Evolutionary conservation across 1,140 invertebrate species (phyloP).

Genomic region (Mercenaria mercenaria): DNA sequence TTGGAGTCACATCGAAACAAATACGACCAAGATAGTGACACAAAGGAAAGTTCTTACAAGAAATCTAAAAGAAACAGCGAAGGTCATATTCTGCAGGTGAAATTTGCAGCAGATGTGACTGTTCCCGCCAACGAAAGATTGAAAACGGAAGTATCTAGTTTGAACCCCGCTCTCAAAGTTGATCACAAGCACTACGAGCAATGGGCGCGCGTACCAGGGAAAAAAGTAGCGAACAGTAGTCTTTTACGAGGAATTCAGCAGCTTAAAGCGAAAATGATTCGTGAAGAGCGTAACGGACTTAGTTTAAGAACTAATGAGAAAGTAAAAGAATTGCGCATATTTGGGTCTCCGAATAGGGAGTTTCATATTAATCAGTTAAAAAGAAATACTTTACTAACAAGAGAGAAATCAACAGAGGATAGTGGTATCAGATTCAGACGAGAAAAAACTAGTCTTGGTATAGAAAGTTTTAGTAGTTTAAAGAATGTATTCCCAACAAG

Average conservation of each 20-base stretch:
- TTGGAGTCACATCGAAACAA: neutral
- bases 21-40: neutral
- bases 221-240: neutral
- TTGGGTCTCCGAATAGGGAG: neutral
- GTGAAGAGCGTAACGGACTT: constrained; percentile 20
- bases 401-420: constrained; percentile 31
- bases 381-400: constrained; percentile 33
- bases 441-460: neutral
- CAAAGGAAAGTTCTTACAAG: neutral
- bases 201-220: constrained; percentile 49
- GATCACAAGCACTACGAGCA: constrained; percentile 58
- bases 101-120: neutral
- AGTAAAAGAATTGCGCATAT: neutral
- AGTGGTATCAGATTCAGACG: neutral
- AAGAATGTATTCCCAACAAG: neutral
- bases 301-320: neutral
- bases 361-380: constrained; percentile 9
- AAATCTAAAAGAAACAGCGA: constrained; percentile 16
- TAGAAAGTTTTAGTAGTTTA: neutral
- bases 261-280: constrained; percentile 51
- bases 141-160: neutral
- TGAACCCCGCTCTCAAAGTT: neutral
- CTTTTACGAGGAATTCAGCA: constrained; percentile 54
- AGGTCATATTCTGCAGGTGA: constrained; percentile 19
- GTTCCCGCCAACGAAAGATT: neutral